Evolutionary conservation across 1,140 invertebrate species (phyloP).

Genomic region (Triops cancriformis): DNA sequence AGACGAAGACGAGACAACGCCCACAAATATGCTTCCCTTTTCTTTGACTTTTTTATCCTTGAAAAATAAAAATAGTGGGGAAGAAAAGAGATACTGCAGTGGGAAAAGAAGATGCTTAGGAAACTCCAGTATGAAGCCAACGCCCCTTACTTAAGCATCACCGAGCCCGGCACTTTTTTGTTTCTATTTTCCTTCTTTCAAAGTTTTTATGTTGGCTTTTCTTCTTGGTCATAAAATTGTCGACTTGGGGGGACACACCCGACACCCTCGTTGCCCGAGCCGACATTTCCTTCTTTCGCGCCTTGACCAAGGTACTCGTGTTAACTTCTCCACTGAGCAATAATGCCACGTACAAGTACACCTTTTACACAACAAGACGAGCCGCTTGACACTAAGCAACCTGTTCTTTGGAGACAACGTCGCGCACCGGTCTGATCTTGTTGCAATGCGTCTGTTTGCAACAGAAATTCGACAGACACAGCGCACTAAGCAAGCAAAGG

Average conservation of each 20-base stretch:
- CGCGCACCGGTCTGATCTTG: too few relatives aligned
- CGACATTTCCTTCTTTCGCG: background rate
- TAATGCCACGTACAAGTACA: background rate
- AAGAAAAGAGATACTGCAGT: background rate
- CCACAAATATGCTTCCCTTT: constrained; percentile 7
- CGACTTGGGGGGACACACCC: background rate
- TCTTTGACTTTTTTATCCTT: background rate
- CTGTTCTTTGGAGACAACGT: background rate
- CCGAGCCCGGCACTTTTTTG: background rate
- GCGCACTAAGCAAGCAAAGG: too few relatives aligned
- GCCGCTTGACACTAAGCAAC: background rate
- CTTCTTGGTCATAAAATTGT: constrained; percentile 11
- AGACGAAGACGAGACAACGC: constrained; percentile 5
- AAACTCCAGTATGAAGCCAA: background rate
- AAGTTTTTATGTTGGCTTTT: background rate
- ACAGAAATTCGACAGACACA: too few relatives aligned
- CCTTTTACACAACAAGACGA: background rate
- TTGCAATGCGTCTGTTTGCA: too few relatives aligned
- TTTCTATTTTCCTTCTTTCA: background rate
- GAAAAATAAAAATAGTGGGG: background rate
- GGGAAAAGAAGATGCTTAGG: background rate
- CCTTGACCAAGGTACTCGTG: background rate
- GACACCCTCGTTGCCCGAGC: background rate
- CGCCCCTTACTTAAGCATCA: constrained; percentile 12
- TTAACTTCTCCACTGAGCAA: background rate